Evolutionary conservation across 2,888 invertebrate species (phyloP), one percentile per base, ranked within the genome.

Genomic region (Alloscopus bannaensis): DNA sequence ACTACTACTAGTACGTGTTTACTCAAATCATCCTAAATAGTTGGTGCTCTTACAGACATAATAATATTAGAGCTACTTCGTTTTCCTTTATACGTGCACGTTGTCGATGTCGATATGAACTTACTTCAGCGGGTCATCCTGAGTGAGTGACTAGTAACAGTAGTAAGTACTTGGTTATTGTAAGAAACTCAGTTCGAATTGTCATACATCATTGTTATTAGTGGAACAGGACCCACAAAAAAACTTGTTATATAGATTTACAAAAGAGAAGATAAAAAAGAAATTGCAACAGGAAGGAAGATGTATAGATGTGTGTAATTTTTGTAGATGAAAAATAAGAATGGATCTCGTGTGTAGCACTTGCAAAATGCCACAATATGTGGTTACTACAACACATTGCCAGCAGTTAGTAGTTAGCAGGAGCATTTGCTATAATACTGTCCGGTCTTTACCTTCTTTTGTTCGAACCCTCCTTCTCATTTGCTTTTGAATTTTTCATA

Each of bases 381-480:
- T n/a, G n/a, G n/a, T n/a, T n/a, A n/a, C n/a, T n/a, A n/a, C n/a
- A n/a, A n/a, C n/a, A n/a, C n/a, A n/a, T n/a, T 18, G 18, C 50
- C 6, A 50, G 50, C 18, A 16, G 6, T 6, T n/a, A n/a, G n/a
- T n/a, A n/a, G n/a, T n/a, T n/a, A n/a, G 45, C 47, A 16, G 47
- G 18, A 52, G 29, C 18, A 52, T 28, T 31, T 65, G 20, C 29
- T 50, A 13, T 65, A 45, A 42, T 24, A 45, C 26, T 62, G 24
- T 83, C 81, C 81, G 81, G 76, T 81, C 80, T 83, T 81, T 81
- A 83, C 77, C 80, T 83, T 75, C 57, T 71, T 70, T 29, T 42
- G 64, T 62, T 62, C 64, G 64, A 64, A 57, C 64, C 71, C 62
- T 52, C 64, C 59, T 68, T 66, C 60, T 29, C 57, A 65, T 57